Conservation (phyloP, 37 sponge, comb jelly and placozoan species). For the Tethya wilhelma region DNA sequence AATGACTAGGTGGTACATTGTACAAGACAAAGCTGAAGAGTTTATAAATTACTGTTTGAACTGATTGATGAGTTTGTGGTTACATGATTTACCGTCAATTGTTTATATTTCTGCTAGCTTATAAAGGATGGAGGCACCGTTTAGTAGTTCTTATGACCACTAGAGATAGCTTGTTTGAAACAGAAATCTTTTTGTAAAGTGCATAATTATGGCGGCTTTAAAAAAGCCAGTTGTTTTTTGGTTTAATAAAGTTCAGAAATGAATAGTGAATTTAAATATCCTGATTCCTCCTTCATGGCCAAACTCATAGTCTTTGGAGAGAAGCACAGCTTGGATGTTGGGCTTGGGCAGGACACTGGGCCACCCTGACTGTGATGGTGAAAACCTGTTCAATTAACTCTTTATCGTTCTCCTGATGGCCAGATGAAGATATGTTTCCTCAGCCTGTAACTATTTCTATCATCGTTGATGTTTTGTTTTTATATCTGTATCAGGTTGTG, state of each 20-base stretch:
- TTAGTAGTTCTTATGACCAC: too few species aligned
- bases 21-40: too few species aligned
- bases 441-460: too few species aligned
- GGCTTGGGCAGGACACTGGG: too few species aligned
- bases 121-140: too few species aligned
- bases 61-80: too few species aligned
- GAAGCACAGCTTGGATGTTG: conserved; percentile 98
- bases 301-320: conserved; percentile 94
- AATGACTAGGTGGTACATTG: too few species aligned
- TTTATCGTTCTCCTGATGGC: conserved; percentile 99
- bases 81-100: too few species aligned
- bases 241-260: background rate
- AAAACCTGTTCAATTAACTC: conserved; percentile 97
- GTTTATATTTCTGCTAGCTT: too few species aligned
- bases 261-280: conserved; percentile 63
- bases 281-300: conserved; percentile 75
- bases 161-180: too few species aligned
- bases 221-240: conserved; percentile 53
- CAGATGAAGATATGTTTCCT: conserved; percentile 96
- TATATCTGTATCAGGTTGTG: conserved; percentile 27
- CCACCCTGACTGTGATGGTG: conserved; percentile 99
- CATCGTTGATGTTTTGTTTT: background rate
- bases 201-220: conserved; percentile 77
- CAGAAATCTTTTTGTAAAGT: conserved; percentile 35
- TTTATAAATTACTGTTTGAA: too few species aligned